Evolutionary conservation across 2,888 invertebrate species (phyloP), one percentile per base, ranked within the genome.

Genomic region (Lutraria lutraria): DNA sequence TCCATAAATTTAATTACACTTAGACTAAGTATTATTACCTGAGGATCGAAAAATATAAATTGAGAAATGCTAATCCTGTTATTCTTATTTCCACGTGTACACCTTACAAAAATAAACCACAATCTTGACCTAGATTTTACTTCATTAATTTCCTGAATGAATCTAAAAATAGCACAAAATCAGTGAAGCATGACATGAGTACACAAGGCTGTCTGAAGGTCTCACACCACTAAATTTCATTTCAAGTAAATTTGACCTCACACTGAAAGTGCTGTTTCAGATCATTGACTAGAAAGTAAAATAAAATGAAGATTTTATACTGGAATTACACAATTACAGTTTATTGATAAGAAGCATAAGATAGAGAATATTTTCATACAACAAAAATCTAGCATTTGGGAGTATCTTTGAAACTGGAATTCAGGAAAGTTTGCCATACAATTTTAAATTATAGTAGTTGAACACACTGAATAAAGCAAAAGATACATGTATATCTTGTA

Each of bases 121-220:
- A 6, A 86, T 60, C 81, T 60, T 87, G 87, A 87, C 87, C 87
- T 87, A 87, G 29, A 34, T 76, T 76, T 76, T 76, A 76, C 76
- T 86, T 29, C 56, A 60, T 13, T 31, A 25, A 85, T 85, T 85
- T 85, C 85, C 85, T 85, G 80, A 85, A 85, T 85, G 79, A 63
- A 85, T 85, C 85, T 85, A 85, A 43, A 80, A 85, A 85, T 85
- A 85, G 80, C 79, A 29, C n/a, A 15, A 19, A 54, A 21, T 84
- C 84, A 84, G n/a, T 81, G 80, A 34, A 85, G 80, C 63, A 60
- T 85, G 63, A 43, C 34, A 29, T 29, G 4, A 29, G 21, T 76
- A 16, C 8, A 31, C 19, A 76, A 25, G 53, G 52, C 81, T 29
- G 56, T 15, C 43, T 43, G 31, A 52, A 84, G 76, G 72, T 15